Conservation (phyloP, 2,113 vertebrate species). For the Mus spicilegus region DNA sequence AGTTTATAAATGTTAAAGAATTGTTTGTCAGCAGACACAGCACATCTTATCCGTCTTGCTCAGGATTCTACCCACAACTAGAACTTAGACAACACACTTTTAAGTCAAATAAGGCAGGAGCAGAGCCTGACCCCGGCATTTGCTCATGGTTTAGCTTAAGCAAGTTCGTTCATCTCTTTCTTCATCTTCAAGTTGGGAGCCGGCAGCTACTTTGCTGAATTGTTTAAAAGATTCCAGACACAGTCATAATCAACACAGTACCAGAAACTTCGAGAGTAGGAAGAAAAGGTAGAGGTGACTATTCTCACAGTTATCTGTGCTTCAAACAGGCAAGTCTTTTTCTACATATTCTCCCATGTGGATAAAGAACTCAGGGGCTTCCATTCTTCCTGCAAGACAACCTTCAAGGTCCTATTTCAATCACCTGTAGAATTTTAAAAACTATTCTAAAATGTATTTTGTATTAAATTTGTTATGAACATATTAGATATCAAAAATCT, state of each 20-base stretch:
- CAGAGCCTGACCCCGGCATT: neutral
- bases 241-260: neutral
- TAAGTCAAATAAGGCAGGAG: neutral
- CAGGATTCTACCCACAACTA: neutral
- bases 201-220: neutral
- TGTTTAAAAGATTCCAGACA: neutral
- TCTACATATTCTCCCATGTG: neutral
- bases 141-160: neutral
- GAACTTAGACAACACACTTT: neutral
- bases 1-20: neutral
- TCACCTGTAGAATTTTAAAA: neutral
- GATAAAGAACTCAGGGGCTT: neutral
- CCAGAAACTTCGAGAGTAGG: neutral
- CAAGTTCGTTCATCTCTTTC: neutral
- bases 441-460: neutral
- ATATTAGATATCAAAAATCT: neutral
- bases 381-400: neutral
- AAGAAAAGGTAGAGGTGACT: neutral
- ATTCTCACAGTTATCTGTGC: neutral
- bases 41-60: neutral
- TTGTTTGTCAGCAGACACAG: neutral
- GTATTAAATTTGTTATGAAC: neutral
- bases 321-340: neutral
- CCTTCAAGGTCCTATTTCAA: neutral
- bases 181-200: neutral